Conservation (phyloP, 2,888 invertebrate species). For the Bibio marci region DNA sequence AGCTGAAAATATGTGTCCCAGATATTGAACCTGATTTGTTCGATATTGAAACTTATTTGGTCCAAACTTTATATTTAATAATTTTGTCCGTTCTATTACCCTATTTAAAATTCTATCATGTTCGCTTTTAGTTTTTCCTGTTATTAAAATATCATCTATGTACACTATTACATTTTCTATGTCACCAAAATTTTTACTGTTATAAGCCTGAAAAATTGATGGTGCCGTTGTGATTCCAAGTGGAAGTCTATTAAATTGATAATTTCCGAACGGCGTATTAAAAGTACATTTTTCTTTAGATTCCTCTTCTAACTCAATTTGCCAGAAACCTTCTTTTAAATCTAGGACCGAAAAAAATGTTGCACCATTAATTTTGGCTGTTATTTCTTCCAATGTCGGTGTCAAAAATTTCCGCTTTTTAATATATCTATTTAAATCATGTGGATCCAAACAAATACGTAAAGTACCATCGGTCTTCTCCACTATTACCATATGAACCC, state of each 20-base stretch:
- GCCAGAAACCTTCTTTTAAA: constrained; percentile 12
- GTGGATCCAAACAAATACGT: constrained; percentile 16
- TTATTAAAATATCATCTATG: constrained; percentile 20
- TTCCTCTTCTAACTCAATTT: constrained; percentile 12
- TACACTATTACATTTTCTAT: constrained; percentile 18
- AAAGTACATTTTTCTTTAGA: constrained; percentile 14
- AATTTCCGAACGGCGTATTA: constrained; percentile 2
- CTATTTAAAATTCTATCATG: constrained; percentile 9
- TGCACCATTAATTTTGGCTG: constrained; percentile 10
- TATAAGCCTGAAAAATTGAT: constrained; percentile 19
- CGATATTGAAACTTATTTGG: constrained; percentile 14
- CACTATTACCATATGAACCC: neutral
- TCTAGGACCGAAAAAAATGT: constrained; percentile 13
- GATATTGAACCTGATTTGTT: constrained; percentile 11
- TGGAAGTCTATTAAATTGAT: constrained; percentile 16
- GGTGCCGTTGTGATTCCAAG: constrained; percentile 18
- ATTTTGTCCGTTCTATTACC: constrained; percentile 9
- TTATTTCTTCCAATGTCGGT: constrained; percentile 12
- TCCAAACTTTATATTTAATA: constrained; percentile 13
- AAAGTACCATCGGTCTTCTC: constrained; percentile 11
- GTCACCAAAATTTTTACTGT: constrained; percentile 17
- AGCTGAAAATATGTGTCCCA: constrained; percentile 14
- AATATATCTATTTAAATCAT: constrained; percentile 12
- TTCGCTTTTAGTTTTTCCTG: constrained; percentile 9
- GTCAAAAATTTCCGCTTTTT: constrained; percentile 11